These are phyloP conservation scores for Globodera ellingtonae DNA, from an alignment of 1,140 invertebrate genomes.

Conservation along the genomic window DNA sequence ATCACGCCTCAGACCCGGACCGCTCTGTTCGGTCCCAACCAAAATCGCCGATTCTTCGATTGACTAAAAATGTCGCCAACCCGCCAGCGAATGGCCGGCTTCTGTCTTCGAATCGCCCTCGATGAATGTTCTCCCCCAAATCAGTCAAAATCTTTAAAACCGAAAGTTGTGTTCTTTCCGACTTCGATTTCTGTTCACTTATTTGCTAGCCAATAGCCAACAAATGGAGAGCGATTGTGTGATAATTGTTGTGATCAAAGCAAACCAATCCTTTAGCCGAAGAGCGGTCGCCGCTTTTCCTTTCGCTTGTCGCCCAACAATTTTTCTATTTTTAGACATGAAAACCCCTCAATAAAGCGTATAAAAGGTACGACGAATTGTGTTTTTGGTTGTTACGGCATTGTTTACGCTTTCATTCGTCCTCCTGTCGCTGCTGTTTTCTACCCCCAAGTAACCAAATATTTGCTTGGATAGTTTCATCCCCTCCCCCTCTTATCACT, in stretches of 20 bases:
- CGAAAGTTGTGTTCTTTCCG: not conserved
- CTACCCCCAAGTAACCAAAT: no score
- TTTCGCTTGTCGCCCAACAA: not conserved
- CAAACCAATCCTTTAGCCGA: no score
- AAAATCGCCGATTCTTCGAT: conserved; percentile 93
- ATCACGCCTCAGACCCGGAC: conserved; percentile 88
- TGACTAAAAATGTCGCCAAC: conserved; percentile 68
- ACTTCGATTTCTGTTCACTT: conserved; percentile 11
- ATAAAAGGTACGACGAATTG: no score
- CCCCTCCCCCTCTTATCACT: no score
- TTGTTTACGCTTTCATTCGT: no score
- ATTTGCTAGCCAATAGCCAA: not conserved
- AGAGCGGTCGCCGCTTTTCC: not conserved
- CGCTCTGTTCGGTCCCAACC: conserved; percentile 88
- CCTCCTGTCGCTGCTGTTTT: no score
- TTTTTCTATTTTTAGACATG: no score
- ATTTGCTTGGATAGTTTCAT: not conserved
- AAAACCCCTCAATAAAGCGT: no score
- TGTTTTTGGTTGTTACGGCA: no score
- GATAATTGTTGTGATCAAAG: not conserved
- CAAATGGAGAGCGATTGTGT: not conserved
- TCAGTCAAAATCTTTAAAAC: conserved; percentile 6
- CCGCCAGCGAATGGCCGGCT: no score
- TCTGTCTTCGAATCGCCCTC: no score
- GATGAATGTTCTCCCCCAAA: not conserved